phyloP scores from a whole-genome alignment of 2,797 vertebrate genomes.

The Chromobotia macracanthus region DNA sequence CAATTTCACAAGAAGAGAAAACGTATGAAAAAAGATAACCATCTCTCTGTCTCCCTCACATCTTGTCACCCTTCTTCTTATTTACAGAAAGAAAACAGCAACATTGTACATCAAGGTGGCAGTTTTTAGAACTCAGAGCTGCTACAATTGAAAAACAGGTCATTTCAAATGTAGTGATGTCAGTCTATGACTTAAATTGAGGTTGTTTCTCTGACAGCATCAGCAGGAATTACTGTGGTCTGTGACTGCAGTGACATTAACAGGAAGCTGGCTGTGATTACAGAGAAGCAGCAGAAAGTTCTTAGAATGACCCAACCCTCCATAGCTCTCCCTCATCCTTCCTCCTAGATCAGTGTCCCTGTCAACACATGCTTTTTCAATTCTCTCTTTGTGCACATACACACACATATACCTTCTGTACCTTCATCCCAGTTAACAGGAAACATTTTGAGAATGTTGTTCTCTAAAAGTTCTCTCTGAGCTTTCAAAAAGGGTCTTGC shows the following conservation, averaged over 20 bases:
- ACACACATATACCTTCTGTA: conserved; percentile 4
- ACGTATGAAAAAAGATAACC: conserved; percentile 14
- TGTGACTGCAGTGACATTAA: conserved; percentile 65
- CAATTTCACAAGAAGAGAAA: conserved; percentile 47
- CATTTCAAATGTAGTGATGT: background rate
- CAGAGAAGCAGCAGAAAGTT: conserved; percentile 77
- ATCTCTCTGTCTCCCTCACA: conserved; percentile 2
- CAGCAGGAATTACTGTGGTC: conserved; percentile 51
- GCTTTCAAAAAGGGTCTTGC: too few species aligned
- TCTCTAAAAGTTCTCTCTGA: too few species aligned
- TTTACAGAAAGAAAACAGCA: conserved; percentile 11
- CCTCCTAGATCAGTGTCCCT: conserved; percentile 27
- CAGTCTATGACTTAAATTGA: background rate
- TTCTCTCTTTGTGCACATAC: conserved; percentile 40
- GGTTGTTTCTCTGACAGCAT: conserved; percentile 13
- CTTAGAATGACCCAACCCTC: conserved; percentile 77
- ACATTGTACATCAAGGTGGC: background rate
- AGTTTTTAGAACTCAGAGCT: background rate
- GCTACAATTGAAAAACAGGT: background rate
- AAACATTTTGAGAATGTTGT: too few species aligned
- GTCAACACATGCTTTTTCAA: conserved; percentile 37
- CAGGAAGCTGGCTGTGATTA: conserved; percentile 73
- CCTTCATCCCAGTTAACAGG: background rate
- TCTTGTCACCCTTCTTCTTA: background rate
- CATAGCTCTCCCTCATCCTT: conserved; percentile 36